phyloP scores from a whole-genome alignment of 2,113 vertebrate genomes.

The Lathamus discolor region DNA sequence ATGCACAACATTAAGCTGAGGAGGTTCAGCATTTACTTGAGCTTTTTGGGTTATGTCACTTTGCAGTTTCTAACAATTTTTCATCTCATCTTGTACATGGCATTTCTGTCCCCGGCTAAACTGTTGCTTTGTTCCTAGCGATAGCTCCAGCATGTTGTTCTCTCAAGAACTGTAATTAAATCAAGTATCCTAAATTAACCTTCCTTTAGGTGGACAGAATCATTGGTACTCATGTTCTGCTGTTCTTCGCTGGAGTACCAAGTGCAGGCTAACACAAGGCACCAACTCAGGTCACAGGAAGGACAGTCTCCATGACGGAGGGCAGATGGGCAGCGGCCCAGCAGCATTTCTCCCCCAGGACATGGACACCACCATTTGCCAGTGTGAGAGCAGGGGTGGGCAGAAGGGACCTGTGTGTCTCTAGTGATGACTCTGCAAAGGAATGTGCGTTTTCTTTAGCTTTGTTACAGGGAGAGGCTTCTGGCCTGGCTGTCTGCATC shows the following conservation, averaged over 20 bases:
- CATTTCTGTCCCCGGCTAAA: neutral
- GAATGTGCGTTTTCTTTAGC: neutral
- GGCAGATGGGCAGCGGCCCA: neutral
- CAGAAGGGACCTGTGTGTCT: neutral
- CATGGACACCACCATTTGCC: neutral
- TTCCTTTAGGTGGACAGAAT: neutral
- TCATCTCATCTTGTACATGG: neutral
- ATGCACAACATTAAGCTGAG: neutral
- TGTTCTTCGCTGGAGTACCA: fast-evolving
- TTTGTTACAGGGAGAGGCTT: neutral
- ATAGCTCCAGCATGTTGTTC: neutral
- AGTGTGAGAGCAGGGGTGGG: neutral
- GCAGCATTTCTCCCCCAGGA: fast-evolving
- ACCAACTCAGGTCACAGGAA: neutral
- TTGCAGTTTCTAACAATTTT: neutral
- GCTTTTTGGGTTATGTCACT: neutral
- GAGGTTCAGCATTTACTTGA: neutral
- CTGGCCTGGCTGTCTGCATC: neutral
- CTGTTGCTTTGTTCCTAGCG: neutral
- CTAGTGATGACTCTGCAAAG: neutral
- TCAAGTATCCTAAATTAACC: neutral
- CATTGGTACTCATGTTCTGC: fast-evolving
- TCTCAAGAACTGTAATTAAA: neutral
- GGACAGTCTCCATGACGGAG: neutral
- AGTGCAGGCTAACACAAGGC: neutral